A percentile compares a stretch with the other conserved stretches of the same genome.
phyloP scores from a whole-genome alignment of 2,797 vertebrate genomes.

The Micropoecilia bifurca region DNA sequence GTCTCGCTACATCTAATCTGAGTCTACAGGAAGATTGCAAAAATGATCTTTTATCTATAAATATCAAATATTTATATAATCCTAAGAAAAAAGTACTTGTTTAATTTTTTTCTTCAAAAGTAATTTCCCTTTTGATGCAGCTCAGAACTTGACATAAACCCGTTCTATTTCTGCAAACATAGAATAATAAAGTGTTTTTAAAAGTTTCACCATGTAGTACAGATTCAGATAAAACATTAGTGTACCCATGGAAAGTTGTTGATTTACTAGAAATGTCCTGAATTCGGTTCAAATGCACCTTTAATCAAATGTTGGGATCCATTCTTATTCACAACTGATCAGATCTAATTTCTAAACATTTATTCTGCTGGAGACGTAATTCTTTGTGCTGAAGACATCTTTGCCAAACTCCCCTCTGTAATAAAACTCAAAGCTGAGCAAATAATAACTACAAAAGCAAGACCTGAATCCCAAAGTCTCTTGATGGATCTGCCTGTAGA shows the following conservation, averaged over 20 bases:
- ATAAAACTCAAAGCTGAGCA: too few species aligned
- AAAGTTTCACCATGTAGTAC: not conserved
- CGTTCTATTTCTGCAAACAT: not conserved
- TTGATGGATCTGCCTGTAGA: too few species aligned
- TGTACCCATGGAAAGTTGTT: not conserved
- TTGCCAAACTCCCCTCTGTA: too few species aligned
- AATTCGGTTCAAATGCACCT: not conserved
- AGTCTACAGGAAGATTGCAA: not conserved
- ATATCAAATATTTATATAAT: not conserved
- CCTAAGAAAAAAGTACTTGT: not conserved
- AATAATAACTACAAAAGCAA: too few species aligned
- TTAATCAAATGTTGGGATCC: not conserved
- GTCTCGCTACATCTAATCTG: not conserved
- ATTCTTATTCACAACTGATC: too few species aligned
- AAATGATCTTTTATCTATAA: not conserved
- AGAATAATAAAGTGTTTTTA: not conserved
- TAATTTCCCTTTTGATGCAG: not conserved
- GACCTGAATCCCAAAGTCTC: too few species aligned
- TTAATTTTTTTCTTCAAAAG: not conserved
- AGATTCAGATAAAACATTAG: not conserved
- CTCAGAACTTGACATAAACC: not conserved
- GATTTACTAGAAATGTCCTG: not conserved
- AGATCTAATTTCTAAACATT: too few species aligned
- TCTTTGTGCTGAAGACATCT: too few species aligned
- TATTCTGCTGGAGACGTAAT: too few species aligned